Evolutionary conservation across 2,888 invertebrate species (phyloP), one percentile per base, ranked within the genome.

Genomic region (Pyrrhia umbra): DNA sequence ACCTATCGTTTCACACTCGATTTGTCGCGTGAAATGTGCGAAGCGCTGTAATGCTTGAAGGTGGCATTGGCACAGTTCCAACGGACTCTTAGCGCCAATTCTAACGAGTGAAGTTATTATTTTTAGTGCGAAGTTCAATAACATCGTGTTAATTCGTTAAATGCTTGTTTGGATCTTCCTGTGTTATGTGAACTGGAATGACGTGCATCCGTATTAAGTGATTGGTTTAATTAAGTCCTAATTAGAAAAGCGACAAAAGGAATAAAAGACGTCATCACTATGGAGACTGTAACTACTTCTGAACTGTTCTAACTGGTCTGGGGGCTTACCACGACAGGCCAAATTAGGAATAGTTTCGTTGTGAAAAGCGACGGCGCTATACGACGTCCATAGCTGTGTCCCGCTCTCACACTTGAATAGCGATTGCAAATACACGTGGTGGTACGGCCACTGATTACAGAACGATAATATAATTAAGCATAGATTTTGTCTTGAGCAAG

Each of bases 111-210:
- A 42, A 58, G 74, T 74, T 69, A 79, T 80, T 85, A 85, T 86
- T 85, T 82, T 83, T 72, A 81, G 75, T 75, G 72, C 43, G 69
- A 83, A 85, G 83, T 87, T 86, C 85, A 86, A 83, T 85, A 83
- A 82, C 86, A 79, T 71, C 25, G 52, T 67, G 64, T 68, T 76
- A 71, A 71, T 73, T 65, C 37, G 45, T 68, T 60, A 60, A 34
- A 47, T 42, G 20, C 34, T 54, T 68, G 59, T 58, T 49, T 40
- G 45, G 23, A 49, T 71, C 57, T 62, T 66, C 46, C 42, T 67
- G 34, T 60, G 49, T 56, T 21, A 37, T 56, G 57, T 49, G 47
- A 43, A 59, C 45, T 13, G 37, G 45, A 40, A 55, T 72, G 43
- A 43, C 27, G 54, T 58, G 43, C 40, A 45, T 72, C 67, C 61